phyloP scores from a whole-genome alignment of 1,140 invertebrate species.

The Stratiolaelaps scimitus region DNA sequence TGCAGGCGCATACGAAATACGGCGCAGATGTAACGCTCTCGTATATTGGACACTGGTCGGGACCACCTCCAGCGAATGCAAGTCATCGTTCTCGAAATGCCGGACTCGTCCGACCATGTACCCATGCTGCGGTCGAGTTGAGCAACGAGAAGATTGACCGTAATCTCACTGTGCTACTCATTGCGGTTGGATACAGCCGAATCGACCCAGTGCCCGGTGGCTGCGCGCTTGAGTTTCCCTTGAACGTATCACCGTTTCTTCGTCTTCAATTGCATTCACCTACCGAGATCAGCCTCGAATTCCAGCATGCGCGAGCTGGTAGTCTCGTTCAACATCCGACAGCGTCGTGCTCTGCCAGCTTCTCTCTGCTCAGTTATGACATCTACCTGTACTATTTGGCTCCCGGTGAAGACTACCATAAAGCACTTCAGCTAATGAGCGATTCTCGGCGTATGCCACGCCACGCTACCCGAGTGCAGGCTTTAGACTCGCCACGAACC shows the following conservation, averaged over 20 bases:
- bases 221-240: conserved; percentile 11
- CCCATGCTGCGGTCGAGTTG: neutral
- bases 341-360: conserved; percentile 8
- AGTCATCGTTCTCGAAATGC: conserved; percentile 20
- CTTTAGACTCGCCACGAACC: conserved; percentile 1
- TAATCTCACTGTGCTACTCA: conserved; percentile 18
- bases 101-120: neutral
- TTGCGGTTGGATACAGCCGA: conserved; percentile 18
- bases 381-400: conserved; percentile 21
- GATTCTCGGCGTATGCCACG: neutral
- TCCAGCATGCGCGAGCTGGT: conserved; percentile 5
- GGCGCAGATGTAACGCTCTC: conserved; percentile 13
- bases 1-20: conserved; percentile 15
- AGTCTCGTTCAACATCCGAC: neutral
- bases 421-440: conserved; percentile 22
- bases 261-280: neutral
- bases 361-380: conserved; percentile 1
- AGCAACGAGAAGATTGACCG: neutral
- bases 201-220: conserved; percentile 1
- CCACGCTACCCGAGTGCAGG: conserved; percentile 10
- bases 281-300: conserved; percentile 11
- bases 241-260: neutral
- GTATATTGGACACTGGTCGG: neutral
- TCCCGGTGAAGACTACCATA: conserved; percentile 19
- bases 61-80: neutral